phyloP scores from a whole-genome alignment of 2,797 vertebrate genomes.

The Catharus ustulatus region DNA sequence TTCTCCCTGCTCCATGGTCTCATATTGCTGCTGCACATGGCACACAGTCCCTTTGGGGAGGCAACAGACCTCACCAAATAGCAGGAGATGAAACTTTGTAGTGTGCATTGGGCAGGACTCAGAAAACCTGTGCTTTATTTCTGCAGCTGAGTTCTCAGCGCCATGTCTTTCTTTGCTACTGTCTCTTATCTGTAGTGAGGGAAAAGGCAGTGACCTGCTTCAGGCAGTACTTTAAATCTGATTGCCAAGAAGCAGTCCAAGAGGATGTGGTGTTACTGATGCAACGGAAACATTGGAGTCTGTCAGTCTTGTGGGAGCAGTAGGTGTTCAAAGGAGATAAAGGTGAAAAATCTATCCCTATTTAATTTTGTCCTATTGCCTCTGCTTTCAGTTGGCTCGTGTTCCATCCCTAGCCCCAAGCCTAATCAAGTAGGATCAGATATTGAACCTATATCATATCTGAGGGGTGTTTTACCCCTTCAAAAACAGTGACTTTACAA shows the following conservation, averaged over 20 bases:
- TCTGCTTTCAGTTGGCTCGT: not conserved
- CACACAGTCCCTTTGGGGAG: not conserved
- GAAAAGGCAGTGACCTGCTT: not conserved
- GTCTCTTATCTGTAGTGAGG: not conserved
- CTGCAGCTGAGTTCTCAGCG: not conserved
- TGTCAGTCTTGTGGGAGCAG: not conserved
- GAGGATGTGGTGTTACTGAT: not conserved
- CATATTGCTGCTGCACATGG: not conserved
- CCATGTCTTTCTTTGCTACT: not conserved
- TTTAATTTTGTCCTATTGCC: not conserved
- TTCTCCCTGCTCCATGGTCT: not conserved
- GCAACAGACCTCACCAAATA: not conserved
- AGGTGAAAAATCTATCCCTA: not conserved
- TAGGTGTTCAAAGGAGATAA: not conserved
- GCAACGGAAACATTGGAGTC: not conserved
- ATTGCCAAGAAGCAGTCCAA: not conserved
- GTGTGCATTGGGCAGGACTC: not conserved
- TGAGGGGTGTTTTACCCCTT: not conserved
- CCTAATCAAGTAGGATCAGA: not conserved
- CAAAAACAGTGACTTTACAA: not conserved
- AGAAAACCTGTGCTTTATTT: not conserved
- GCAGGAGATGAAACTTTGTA: not conserved
- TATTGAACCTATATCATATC: accelerated
- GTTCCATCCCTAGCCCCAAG: not conserved
- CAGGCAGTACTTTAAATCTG: not conserved